Conservation (phyloP, 2,797 vertebrate species). For the Manis pentadactyla region DNA sequence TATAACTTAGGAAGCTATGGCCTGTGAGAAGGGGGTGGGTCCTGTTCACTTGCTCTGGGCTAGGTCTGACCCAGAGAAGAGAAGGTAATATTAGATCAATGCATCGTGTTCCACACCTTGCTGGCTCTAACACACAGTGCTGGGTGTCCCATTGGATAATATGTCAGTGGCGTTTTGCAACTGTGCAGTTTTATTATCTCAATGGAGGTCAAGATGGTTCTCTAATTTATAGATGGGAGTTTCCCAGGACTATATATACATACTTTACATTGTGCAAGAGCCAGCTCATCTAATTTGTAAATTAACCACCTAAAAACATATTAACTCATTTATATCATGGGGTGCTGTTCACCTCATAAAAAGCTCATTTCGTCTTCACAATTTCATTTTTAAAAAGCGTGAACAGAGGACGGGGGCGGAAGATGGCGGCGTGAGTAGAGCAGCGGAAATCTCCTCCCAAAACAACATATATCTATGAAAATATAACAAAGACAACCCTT, state of each 20-base stretch:
- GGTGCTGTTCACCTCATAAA: background rate
- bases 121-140: background rate
- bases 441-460: too few species aligned
- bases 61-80: background rate
- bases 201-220: background rate
- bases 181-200: background rate
- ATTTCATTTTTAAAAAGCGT: background rate
- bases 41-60: background rate
- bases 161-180: background rate
- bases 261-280: background rate
- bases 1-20: background rate
- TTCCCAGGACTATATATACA: background rate
- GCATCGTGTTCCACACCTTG: background rate
- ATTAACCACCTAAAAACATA: background rate
- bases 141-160: background rate
- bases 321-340: background rate
- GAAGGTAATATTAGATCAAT: background rate
- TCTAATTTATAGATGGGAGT: background rate
- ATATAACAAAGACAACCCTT: too few species aligned
- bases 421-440: too few species aligned
- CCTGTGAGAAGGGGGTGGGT: background rate
- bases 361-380: background rate
- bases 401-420: too few species aligned
- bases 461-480: too few species aligned
- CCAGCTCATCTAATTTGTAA: background rate